Evolutionary conservation across 2,797 vertebrate species (phyloP).

Genomic region (Lepilemur ruficaudatus): DNA sequence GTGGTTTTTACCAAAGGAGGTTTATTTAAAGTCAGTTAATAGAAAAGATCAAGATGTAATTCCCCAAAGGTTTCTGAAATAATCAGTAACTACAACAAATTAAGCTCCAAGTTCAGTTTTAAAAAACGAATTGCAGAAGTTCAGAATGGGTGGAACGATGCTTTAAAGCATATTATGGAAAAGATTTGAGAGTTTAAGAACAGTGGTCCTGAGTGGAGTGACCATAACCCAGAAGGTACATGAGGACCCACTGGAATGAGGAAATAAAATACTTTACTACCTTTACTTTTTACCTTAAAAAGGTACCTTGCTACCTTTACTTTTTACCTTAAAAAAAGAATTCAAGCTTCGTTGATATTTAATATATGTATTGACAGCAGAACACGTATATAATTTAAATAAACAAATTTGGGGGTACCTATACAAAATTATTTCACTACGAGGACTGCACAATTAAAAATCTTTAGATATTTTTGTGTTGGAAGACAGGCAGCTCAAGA

Average conservation of each 20-base stretch:
- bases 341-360: background rate
- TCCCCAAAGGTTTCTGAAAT: background rate
- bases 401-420: background rate
- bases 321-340: background rate
- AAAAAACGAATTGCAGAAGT: background rate
- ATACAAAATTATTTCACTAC: constrained; percentile 3
- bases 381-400: background rate
- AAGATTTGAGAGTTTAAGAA: background rate
- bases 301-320: background rate
- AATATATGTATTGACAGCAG: background rate
- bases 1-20: background rate
- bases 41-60: constrained; percentile 9
- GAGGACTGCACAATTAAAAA: background rate
- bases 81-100: background rate
- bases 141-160: background rate
- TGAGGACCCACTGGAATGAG: background rate
- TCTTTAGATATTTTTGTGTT: background rate
- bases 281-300: background rate
- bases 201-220: background rate
- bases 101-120: constrained; percentile 30
- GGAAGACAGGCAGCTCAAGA: background rate
- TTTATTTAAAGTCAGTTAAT: constrained; percentile 22
- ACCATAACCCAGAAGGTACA: background rate
- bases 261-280: background rate
- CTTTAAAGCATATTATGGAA: background rate